A percentile compares a stretch with the other conserved stretches of the same genome.
These are phyloP conservation scores for Tenthredo mesomela DNA, from an alignment of 2,888 invertebrate genomes.

Conservation along the genomic window DNA sequence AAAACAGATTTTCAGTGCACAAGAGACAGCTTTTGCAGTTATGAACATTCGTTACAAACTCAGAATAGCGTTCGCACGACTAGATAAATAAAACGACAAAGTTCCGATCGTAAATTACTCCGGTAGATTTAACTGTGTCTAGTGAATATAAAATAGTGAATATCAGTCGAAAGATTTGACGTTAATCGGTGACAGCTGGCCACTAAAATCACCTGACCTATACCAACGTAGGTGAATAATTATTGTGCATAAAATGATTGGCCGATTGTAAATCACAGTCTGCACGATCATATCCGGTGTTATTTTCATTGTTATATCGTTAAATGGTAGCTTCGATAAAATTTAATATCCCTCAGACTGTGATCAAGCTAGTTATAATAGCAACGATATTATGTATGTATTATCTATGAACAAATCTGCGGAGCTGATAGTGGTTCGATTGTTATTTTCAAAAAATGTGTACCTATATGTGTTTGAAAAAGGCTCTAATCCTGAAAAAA, in stretches of 20 bases:
- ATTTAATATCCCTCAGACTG: slow-evolving; percentile 23
- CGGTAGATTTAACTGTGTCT: neutral
- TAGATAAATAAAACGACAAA: neutral
- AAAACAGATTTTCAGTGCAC: neutral
- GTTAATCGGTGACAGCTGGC: slow-evolving; percentile 1
- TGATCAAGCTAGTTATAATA: neutral
- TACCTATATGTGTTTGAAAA: too few species aligned
- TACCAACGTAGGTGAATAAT: neutral
- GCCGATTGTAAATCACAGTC: neutral
- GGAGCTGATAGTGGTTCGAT: neutral
- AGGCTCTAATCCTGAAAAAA: neutral
- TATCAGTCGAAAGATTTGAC: slow-evolving; percentile 11
- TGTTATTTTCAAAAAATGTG: neutral
- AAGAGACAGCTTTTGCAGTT: neutral
- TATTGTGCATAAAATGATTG: neutral
- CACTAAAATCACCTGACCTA: slow-evolving; percentile 10
- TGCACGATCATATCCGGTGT: slow-evolving; percentile 11
- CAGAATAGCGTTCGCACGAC: neutral
- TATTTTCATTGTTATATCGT: slow-evolving; percentile 4
- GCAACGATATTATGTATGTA: neutral
- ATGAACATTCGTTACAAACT: neutral
- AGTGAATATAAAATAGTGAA: neutral
- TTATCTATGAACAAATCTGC: neutral
- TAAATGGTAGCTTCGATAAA: slow-evolving; percentile 21
- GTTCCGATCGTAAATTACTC: neutral